Conservation (phyloP, 1,140 invertebrate genomes). For the Ceratosolen solmsi region DNA sequence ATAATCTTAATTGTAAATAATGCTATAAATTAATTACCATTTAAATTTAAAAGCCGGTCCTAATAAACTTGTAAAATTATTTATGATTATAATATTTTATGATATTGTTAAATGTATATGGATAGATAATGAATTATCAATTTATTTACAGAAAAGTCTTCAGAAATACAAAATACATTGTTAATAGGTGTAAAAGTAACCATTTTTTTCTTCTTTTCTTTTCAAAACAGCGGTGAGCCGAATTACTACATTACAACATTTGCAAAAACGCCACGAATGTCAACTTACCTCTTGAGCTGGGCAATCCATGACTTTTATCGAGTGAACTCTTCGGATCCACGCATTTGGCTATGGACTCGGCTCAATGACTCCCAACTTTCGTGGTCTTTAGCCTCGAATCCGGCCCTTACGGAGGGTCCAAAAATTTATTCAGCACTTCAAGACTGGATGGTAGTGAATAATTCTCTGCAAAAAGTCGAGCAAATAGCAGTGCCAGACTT, state of each 20-base stretch:
- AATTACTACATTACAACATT: slow-evolving; percentile 66
- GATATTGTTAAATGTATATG: no score
- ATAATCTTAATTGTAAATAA: no score
- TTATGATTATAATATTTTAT: no score
- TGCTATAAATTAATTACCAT: no score
- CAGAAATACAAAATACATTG: no score
- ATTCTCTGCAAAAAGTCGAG: slow-evolving; percentile 76
- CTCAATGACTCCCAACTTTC: background rate
- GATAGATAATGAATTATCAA: no score
- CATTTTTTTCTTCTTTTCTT: no score
- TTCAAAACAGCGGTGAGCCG: slow-evolving; percentile 40
- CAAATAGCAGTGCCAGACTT: slow-evolving; percentile 86
- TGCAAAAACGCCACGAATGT: slow-evolving; percentile 78
- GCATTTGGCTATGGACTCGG: background rate
- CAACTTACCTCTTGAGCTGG: slow-evolving; percentile 84
- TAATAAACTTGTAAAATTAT: no score
- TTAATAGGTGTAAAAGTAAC: no score
- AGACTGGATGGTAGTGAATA: slow-evolving; percentile 50
- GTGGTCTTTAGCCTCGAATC: slow-evolving; percentile 7
- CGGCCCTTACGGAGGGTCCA: slow-evolving; percentile 41
- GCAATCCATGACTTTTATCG: slow-evolving; percentile 81
- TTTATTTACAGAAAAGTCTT: no score
- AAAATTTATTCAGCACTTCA: slow-evolving; percentile 52
- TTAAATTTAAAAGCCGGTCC: no score
- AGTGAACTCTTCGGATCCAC: slow-evolving; percentile 51